These are phyloP conservation scores for Drosophila nebulosa DNA, from an alignment of 1,140 invertebrate genomes.

Conservation along the genomic window DNA sequence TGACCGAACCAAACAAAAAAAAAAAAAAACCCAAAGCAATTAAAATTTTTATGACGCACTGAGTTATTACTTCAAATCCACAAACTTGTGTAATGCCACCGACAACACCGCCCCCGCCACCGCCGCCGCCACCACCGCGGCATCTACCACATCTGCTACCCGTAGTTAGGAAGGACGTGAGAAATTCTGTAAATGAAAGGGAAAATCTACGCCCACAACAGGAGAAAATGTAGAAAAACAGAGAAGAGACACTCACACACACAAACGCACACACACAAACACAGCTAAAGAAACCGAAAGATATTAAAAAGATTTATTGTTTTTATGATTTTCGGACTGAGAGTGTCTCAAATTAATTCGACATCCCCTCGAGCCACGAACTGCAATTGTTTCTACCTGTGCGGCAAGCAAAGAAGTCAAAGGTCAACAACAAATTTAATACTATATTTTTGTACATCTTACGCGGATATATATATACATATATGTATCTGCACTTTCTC, in stretches of 20 bases:
- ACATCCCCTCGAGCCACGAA: background rate
- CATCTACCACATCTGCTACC: background rate
- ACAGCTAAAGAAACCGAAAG: no score
- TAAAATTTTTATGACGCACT: slow-evolving; percentile 79
- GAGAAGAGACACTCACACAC: slow-evolving; percentile 38
- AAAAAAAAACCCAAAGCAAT: slow-evolving; percentile 68
- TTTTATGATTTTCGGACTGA: slow-evolving; percentile 65
- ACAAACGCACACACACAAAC: no score
- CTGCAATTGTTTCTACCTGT: slow-evolving; percentile 56
- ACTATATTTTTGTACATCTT: background rate
- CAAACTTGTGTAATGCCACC: slow-evolving; percentile 75
- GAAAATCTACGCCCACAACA: slow-evolving; percentile 65
- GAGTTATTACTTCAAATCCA: slow-evolving; percentile 78
- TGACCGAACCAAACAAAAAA: slow-evolving; percentile 16
- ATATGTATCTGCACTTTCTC: slow-evolving; percentile 37
- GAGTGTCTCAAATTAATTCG: background rate
- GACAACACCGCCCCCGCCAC: slow-evolving; percentile 52
- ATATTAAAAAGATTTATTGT: slow-evolving; percentile 79
- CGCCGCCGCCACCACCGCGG: slow-evolving; percentile 19
- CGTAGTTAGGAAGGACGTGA: slow-evolving; percentile 56
- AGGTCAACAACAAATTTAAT: slow-evolving; percentile 31
- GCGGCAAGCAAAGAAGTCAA: slow-evolving; percentile 47
- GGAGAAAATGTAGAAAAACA: slow-evolving; percentile 18
- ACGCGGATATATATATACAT: background rate
- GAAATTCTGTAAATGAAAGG: slow-evolving; percentile 58